Evolutionary conservation across 2,888 invertebrate genomes (phyloP).

Genomic region (Eupithecia pulchellata): DNA sequence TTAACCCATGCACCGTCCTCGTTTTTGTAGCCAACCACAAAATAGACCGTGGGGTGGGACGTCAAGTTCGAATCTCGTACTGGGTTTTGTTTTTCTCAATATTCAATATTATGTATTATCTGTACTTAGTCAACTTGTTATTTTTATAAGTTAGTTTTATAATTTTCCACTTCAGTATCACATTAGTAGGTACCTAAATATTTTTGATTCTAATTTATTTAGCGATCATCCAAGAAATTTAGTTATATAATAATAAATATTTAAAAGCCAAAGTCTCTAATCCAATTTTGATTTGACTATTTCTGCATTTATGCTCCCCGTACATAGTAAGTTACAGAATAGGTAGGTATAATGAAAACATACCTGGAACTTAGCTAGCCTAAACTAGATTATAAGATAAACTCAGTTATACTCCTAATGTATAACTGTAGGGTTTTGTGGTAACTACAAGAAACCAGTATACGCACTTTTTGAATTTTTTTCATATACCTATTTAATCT

Average conservation of each 20-base stretch:
- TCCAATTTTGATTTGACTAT: not conserved
- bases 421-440: not conserved
- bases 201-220: not conserved
- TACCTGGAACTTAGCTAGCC: not conserved
- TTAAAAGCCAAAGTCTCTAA: not conserved
- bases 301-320: not conserved
- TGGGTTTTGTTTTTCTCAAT: conserved; percentile 1
- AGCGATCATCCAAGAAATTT: not conserved
- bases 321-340: not conserved
- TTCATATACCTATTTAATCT: too few relatives aligned
- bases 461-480: not conserved
- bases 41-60: conserved; percentile 1
- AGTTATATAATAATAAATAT: not conserved
- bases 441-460: not conserved
- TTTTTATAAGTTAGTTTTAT: not conserved
- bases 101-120: not conserved
- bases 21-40: not conserved
- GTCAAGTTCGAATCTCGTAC: conserved; percentile 1
- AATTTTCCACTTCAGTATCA: not conserved
- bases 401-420: not conserved
- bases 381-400: not conserved
- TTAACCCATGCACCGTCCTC: not conserved
- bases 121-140: not conserved
- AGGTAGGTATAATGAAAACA: not conserved
- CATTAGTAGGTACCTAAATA: not conserved